These are phyloP conservation scores for Athripsodes cinereus DNA, from an alignment of 2,888 invertebrate species.

Conservation along the genomic window DNA sequence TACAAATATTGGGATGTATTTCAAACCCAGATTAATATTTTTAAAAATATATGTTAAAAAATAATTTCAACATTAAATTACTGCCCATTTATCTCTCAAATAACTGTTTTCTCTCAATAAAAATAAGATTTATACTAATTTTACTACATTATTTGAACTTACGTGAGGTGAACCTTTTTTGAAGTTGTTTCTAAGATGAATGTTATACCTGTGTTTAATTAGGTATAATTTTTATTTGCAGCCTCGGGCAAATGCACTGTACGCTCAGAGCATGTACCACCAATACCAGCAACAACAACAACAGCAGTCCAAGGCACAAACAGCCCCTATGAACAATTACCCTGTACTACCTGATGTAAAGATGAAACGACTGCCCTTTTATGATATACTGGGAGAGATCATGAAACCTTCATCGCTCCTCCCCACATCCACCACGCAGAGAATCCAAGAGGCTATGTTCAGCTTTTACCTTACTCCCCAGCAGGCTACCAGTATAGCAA, in stretches of 20 bases:
- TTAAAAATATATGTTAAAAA: too few relatives aligned
- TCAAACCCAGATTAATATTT: too few relatives aligned
- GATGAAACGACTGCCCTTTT: conserved; percentile 87
- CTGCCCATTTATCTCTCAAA: too few relatives aligned
- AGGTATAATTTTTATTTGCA: conserved; percentile 34
- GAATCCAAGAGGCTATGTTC: conserved; percentile 81
- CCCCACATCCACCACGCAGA: conserved; percentile 53
- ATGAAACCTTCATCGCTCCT: conserved; percentile 85
- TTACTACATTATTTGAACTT: too few relatives aligned
- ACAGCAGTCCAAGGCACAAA: conserved; percentile 26
- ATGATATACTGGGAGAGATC: conserved; percentile 79
- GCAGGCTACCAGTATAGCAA: conserved; percentile 86
- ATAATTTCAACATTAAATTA: too few relatives aligned
- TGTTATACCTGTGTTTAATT: too few relatives aligned
- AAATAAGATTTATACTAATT: too few relatives aligned
- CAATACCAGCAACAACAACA: conserved; percentile 52
- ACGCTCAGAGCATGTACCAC: conserved; percentile 52
- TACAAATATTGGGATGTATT: too few relatives aligned
- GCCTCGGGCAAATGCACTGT: conserved; percentile 52
- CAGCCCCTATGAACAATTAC: conserved; percentile 43
- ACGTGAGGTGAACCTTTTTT: too few relatives aligned
- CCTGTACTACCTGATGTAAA: conserved; percentile 93
- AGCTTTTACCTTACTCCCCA: conserved; percentile 88
- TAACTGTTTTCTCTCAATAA: too few relatives aligned
- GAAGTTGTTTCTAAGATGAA: too few relatives aligned